A percentile compares a stretch with the other conserved stretches of the same genome.
These are phyloP conservation scores for Drosophila longiperda DNA, from an alignment of 2,888 invertebrate genomes.

Conservation along the genomic window DNA sequence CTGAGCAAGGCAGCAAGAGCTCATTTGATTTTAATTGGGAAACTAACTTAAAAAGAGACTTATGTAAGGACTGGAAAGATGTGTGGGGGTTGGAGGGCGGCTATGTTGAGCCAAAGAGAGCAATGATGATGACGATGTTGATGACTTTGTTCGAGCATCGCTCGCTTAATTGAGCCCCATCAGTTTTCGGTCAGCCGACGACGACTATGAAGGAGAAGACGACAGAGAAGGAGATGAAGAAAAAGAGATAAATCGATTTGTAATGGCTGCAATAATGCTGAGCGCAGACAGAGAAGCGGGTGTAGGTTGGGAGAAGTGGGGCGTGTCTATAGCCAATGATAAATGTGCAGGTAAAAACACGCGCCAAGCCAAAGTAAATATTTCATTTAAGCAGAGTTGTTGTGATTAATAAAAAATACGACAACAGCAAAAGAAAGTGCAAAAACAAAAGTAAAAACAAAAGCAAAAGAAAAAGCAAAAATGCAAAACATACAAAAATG, in stretches of 20 bases:
- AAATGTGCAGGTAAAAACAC: slow-evolving; percentile 67
- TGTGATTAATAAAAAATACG: slow-evolving; percentile 64
- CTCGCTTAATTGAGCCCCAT: slow-evolving; percentile 65
- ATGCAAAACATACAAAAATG: not conserved
- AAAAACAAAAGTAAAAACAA: not conserved
- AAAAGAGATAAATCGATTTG: slow-evolving; percentile 82
- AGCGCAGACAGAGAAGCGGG: not conserved
- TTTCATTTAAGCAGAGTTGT: slow-evolving; percentile 40
- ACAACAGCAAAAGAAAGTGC: not conserved
- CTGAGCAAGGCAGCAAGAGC: slow-evolving; percentile 1
- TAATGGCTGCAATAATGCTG: slow-evolving; percentile 69
- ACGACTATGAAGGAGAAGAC: slow-evolving; percentile 9
- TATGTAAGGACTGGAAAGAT: slow-evolving; percentile 2
- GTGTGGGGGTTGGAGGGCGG: not conserved
- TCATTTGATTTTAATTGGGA: slow-evolving; percentile 43
- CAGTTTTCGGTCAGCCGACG: slow-evolving; percentile 56
- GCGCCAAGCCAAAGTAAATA: slow-evolving; percentile 28
- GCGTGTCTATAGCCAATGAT: slow-evolving; percentile 51
- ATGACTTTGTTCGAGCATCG: slow-evolving; percentile 46
- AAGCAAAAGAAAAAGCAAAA: slow-evolving; percentile 1
- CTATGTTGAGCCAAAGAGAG: not conserved
- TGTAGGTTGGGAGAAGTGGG: not conserved
- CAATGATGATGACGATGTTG: slow-evolving; percentile 45
- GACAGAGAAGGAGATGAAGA: not conserved
- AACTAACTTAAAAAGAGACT: slow-evolving; percentile 34